These are phyloP conservation scores for Frankliniella fusca DNA, from an alignment of 2,888 invertebrate species.

Conservation along the genomic window DNA sequence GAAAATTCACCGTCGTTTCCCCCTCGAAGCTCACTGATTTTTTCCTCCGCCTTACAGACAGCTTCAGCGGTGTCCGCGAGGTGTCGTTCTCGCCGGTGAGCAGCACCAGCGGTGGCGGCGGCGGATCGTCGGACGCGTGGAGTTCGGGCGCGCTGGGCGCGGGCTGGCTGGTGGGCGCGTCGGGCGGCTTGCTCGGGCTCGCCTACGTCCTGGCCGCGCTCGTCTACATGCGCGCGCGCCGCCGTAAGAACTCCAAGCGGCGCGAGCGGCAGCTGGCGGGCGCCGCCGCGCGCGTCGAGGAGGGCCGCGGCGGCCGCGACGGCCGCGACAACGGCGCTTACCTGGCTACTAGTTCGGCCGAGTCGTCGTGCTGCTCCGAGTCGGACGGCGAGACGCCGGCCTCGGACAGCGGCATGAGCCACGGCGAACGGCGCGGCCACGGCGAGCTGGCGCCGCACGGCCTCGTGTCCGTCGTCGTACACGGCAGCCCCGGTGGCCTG, in stretches of 20 bases:
- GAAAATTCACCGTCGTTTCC: too few species aligned
- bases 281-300: not conserved
- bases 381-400: conserved; percentile 15
- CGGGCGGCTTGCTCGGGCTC: conserved; percentile 76
- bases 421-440: not conserved
- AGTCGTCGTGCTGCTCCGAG: conserved; percentile 13
- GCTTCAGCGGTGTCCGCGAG: conserved; percentile 65
- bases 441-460: conserved; percentile 13
- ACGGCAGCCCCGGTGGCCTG: not conserved
- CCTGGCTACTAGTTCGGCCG: conserved; percentile 9
- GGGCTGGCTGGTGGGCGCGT: conserved; percentile 73
- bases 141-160: not conserved
- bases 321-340: not conserved
- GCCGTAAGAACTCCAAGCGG: conserved; percentile 31
- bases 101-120: conserved; percentile 43
- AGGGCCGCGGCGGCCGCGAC: conserved; percentile 7
- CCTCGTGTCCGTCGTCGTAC: conserved; percentile 12
- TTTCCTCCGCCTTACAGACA: not conserved
- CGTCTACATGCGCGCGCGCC: conserved; percentile 64
- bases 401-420: conserved; percentile 21
- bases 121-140: conserved; percentile 30
- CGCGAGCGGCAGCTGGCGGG: conserved; percentile 19
- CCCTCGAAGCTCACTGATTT: too few species aligned
- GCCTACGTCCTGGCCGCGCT: conserved; percentile 83
- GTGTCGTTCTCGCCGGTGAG: conserved; percentile 62